Evolutionary conservation across 2,888 invertebrate species (phyloP).

Genomic region (Buathra laborator): DNA sequence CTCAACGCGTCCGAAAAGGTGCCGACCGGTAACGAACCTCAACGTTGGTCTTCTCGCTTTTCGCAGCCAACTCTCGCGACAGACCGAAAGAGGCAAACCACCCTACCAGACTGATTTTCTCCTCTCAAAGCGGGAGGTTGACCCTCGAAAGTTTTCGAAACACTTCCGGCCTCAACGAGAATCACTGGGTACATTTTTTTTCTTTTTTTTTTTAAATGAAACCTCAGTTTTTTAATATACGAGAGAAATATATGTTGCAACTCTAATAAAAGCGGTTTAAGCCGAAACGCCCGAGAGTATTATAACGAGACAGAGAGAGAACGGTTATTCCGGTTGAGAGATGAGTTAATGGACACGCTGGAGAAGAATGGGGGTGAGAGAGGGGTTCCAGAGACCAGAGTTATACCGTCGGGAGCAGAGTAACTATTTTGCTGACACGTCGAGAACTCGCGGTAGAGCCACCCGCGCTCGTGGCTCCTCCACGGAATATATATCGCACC

Average conservation of each 20-base stretch:
- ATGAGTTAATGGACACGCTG: constrained; percentile 54
- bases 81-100: constrained; percentile 42
- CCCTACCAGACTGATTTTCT: constrained; percentile 33
- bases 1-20: constrained; percentile 59
- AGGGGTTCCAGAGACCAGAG: constrained; percentile 43
- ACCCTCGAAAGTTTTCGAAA: constrained; percentile 8
- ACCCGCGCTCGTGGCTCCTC: constrained; percentile 8
- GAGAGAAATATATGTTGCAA: constrained; percentile 10
- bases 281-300: constrained; percentile 14
- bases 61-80: constrained; percentile 48
- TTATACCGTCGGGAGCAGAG: constrained; percentile 51
- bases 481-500: constrained; percentile 30
- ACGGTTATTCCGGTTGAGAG: constrained; percentile 30
- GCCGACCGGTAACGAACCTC: constrained; percentile 66
- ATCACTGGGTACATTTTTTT: constrained; percentile 17
- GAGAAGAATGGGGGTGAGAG: constrained; percentile 28
- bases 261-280: constrained; percentile 28
- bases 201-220: constrained; percentile 19
- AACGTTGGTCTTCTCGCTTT: constrained; percentile 56
- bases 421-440: constrained; percentile 65
- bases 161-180: background rate
- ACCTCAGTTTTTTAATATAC: constrained; percentile 7
- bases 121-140: constrained; percentile 17
- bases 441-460: constrained; percentile 45
- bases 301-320: constrained; percentile 40